These are phyloP conservation scores for Nettapus auritus DNA, from an alignment of 2,113 vertebrate species.

Conservation along the genomic window DNA sequence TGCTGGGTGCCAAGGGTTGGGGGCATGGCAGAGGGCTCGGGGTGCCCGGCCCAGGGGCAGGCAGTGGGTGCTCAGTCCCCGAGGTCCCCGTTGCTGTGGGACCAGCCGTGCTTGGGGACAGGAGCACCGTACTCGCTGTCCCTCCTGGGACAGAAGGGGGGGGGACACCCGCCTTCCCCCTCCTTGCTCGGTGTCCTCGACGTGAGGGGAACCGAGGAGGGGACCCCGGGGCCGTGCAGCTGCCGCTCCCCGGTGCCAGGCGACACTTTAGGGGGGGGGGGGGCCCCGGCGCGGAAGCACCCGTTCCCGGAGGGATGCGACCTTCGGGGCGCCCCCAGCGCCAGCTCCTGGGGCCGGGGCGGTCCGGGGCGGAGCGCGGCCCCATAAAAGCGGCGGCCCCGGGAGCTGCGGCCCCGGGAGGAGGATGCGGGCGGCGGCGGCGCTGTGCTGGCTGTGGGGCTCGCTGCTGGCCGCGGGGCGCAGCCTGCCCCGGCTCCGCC, in stretches of 20 bases:
- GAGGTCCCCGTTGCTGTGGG: neutral
- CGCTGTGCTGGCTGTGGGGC: conserved; percentile 59
- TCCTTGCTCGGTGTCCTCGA: neutral
- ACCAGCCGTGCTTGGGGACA: neutral
- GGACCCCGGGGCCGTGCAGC: too few relatives aligned
- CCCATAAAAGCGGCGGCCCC: neutral
- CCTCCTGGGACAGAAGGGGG: fast-evolving
- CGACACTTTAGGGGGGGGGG: neutral
- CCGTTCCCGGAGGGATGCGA: neutral
- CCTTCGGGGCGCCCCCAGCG: neutral
- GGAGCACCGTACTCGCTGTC: neutral
- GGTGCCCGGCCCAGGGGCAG: too few relatives aligned
- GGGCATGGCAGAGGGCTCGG: neutral
- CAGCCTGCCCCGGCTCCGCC: conserved; percentile 70
- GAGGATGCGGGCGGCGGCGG: neutral
- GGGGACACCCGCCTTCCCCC: neutral
- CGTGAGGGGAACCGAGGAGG: neutral
- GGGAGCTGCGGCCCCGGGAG: neutral
- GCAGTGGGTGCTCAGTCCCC: neutral
- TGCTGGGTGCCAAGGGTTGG: neutral
- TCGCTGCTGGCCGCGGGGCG: conserved; percentile 15
- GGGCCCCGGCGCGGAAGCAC: too few relatives aligned
- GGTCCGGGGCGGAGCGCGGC: neutral
- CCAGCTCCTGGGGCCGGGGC: neutral
- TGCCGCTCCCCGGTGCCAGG: neutral